phyloP scores from a whole-genome alignment of 2,113 vertebrate species.

The Myrmecophaga tridactyla region DNA sequence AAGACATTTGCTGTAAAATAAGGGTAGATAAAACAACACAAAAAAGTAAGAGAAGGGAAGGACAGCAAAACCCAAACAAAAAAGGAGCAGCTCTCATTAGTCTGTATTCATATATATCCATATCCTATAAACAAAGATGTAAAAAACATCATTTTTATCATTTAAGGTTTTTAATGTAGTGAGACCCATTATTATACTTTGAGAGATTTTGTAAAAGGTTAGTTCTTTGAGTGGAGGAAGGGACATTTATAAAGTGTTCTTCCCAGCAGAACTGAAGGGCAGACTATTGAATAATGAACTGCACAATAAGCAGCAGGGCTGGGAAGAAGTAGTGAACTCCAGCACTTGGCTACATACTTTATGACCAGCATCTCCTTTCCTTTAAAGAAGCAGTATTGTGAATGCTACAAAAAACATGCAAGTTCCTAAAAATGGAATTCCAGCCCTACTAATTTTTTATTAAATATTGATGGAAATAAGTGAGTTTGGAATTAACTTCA shows the following conservation, averaged over 20 bases:
- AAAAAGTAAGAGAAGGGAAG: background rate
- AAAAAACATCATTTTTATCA: background rate
- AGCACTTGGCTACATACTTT: background rate
- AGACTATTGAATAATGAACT: background rate
- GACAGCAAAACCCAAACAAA: background rate
- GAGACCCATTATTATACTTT: constrained; percentile 1
- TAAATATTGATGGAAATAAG: constrained; percentile 48
- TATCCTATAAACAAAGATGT: background rate
- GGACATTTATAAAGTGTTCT: background rate
- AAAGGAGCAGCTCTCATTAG: background rate
- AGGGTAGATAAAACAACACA: background rate
- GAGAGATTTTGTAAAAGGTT: constrained; percentile 20
- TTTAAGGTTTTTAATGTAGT: background rate
- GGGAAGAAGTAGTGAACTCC: background rate
- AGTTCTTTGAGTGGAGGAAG: background rate
- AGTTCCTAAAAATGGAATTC: background rate
- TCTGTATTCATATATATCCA: background rate
- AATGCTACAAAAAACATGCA: background rate
- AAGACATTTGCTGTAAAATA: constrained; percentile 70
- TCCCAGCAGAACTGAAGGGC: background rate
- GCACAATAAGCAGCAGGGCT: background rate
- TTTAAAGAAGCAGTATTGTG: background rate
- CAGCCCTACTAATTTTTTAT: constrained; percentile 34
- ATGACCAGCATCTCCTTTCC: background rate
- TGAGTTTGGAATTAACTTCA: constrained; percentile 44